These are phyloP conservation scores for Venturia canescens DNA, from an alignment of 1,140 invertebrate species.

Conservation along the genomic window DNA sequence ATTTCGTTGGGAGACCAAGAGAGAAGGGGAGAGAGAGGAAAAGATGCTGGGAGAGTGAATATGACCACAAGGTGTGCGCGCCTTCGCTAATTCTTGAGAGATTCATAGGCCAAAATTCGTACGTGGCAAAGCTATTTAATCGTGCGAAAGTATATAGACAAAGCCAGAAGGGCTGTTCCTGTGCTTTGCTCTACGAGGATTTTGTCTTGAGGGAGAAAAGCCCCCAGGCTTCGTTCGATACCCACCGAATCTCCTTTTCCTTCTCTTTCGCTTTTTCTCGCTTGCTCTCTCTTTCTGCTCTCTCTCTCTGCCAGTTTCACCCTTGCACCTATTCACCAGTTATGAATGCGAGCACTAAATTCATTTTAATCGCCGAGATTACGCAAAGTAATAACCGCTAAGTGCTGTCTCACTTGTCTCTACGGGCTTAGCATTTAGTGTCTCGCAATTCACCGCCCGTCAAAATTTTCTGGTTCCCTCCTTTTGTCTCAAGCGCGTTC, in stretches of 20 bases:
- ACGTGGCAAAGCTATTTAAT: conserved; percentile 28
- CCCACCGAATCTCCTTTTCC: conserved; percentile 7
- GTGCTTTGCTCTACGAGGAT: neutral
- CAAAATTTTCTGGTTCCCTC: conserved; percentile 14
- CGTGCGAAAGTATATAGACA: neutral
- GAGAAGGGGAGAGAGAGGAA: neutral
- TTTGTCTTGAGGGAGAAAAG: neutral
- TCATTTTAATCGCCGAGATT: conserved; percentile 72
- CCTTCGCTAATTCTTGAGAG: conserved; percentile 32
- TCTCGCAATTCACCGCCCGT: conserved; percentile 37
- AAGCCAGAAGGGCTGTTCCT: neutral
- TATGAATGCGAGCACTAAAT: conserved; percentile 71
- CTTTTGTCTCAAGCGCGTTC: neutral
- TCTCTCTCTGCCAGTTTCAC: neutral
- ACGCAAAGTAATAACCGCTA: conserved; percentile 70
- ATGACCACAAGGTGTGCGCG: conserved; percentile 1
- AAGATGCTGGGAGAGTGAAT: conserved; percentile 8
- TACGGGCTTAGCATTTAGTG: conserved; percentile 43
- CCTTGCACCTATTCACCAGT: conserved; percentile 47
- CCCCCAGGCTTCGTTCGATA: conserved; percentile 27
- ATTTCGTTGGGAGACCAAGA: neutral
- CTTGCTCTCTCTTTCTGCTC: neutral
- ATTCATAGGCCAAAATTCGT: conserved; percentile 42
- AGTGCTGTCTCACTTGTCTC: conserved; percentile 59
- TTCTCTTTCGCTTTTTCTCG: neutral